These are phyloP conservation scores for Malaclemys terrapin DNA, from an alignment of 2,113 vertebrate genomes.

Conservation along the genomic window DNA sequence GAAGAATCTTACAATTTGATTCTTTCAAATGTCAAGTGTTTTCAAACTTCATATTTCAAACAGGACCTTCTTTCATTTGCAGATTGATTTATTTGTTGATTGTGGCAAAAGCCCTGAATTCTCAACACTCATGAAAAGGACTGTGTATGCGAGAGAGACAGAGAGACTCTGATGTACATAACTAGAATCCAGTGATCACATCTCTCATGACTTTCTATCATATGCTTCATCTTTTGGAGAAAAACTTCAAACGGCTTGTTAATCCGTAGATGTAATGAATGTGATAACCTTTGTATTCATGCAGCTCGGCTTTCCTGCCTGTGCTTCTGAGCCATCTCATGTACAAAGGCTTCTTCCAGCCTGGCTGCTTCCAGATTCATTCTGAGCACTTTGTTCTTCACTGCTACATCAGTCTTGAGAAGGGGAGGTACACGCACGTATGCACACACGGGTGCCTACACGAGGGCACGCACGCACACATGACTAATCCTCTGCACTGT, in stretches of 20 bases:
- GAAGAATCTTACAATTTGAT: not conserved
- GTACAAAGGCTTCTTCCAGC: not conserved
- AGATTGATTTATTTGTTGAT: rapidly evolving
- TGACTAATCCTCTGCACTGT: not conserved
- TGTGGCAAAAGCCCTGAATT: not conserved
- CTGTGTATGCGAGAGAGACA: not conserved
- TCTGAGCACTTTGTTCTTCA: not conserved
- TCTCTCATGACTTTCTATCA: not conserved
- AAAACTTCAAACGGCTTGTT: not conserved
- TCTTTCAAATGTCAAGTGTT: not conserved
- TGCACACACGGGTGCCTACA: not conserved
- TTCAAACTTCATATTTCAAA: rapidly evolving
- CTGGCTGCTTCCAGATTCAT: not conserved
- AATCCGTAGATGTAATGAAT: not conserved
- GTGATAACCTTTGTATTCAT: not conserved
- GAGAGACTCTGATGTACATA: not conserved
- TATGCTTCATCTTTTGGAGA: not conserved
- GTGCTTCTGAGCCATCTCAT: not conserved
- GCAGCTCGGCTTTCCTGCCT: not conserved
- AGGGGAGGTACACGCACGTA: not conserved
- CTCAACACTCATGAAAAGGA: not conserved
- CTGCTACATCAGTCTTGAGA: not conserved
- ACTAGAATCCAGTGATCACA: rapidly evolving
- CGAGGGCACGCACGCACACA: not conserved
- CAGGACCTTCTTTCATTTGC: not conserved